phyloP scores from a whole-genome alignment of 2,797 vertebrate species.

The Margarornis squamiger region DNA sequence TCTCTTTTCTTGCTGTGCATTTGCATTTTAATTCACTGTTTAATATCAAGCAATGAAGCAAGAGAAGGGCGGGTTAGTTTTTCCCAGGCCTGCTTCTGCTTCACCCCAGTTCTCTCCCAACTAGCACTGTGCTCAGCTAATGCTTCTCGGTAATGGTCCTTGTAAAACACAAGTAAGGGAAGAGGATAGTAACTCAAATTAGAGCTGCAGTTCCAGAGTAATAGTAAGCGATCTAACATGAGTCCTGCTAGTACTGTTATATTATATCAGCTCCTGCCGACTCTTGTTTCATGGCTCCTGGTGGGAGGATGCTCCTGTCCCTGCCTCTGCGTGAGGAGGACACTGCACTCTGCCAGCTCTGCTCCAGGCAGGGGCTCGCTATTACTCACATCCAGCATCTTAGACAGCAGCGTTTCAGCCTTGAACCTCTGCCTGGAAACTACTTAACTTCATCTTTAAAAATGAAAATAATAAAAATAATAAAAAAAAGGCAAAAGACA shows the following conservation, averaged over 20 bases:
- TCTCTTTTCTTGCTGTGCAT: constrained; percentile 71
- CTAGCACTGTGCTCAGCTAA: constrained; percentile 68
- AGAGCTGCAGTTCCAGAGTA: constrained; percentile 65
- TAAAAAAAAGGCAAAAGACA: neutral
- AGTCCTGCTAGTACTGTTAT: constrained; percentile 62
- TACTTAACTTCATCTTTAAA: constrained; percentile 54
- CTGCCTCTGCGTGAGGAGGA: constrained; percentile 53
- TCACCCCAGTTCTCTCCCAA: constrained; percentile 45
- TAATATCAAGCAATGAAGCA: constrained; percentile 68
- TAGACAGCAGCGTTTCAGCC: constrained; percentile 67
- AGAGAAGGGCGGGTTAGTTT: constrained; percentile 61
- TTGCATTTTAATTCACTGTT: constrained; percentile 60
- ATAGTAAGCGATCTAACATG: constrained; percentile 42
- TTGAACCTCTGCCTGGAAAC: constrained; percentile 72
- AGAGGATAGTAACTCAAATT: constrained; percentile 25
- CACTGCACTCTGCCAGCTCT: constrained; percentile 31
- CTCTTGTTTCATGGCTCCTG: constrained; percentile 45
- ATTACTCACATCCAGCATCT: constrained; percentile 56
- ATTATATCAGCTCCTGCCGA: constrained; percentile 67
- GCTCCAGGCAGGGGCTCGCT: constrained; percentile 44
- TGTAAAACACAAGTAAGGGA: constrained; percentile 11
- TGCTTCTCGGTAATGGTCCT: constrained; percentile 41
- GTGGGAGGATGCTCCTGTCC: constrained; percentile 64
- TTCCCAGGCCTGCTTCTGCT: constrained; percentile 54
- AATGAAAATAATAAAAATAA: neutral